These are phyloP conservation scores for Phyllotis vaccarum DNA, from an alignment of 2,797 vertebrate genomes.

Conservation along the genomic window DNA sequence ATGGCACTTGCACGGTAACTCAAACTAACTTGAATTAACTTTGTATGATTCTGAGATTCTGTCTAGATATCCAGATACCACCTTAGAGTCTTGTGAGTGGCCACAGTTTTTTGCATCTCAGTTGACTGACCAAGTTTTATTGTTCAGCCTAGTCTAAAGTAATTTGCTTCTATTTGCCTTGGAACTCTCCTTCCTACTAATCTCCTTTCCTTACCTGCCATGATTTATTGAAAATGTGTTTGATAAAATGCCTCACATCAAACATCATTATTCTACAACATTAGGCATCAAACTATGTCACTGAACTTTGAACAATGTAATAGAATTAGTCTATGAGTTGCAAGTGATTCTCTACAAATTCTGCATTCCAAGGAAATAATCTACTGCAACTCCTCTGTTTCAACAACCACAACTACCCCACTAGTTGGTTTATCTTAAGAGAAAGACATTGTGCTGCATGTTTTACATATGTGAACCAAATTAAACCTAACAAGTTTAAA, in stretches of 20 bases:
- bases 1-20: neutral
- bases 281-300: neutral
- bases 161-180: neutral
- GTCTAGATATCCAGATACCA: neutral
- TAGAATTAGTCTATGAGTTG: neutral
- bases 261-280: conserved; percentile 4
- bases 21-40: neutral
- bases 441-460: neutral
- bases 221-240: neutral
- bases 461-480: neutral
- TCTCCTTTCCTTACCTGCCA: neutral
- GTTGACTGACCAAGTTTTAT: neutral
- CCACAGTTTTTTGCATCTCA: neutral
- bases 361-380: conserved; percentile 10
- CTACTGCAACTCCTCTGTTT: neutral
- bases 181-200: neutral
- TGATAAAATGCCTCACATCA: neutral
- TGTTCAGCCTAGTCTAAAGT: neutral
- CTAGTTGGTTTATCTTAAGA: neutral
- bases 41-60: conserved; percentile 1
- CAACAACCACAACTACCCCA: neutral
- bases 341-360: neutral
- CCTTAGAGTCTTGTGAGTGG: neutral
- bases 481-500: conserved; percentile 21
- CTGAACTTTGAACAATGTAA: neutral